Percentiles rank a stretch among this genome's conserved stretches.
These are phyloP conservation scores for Limnephilus marmoratus DNA, from an alignment of 2,888 invertebrate species.

Conservation along the genomic window DNA sequence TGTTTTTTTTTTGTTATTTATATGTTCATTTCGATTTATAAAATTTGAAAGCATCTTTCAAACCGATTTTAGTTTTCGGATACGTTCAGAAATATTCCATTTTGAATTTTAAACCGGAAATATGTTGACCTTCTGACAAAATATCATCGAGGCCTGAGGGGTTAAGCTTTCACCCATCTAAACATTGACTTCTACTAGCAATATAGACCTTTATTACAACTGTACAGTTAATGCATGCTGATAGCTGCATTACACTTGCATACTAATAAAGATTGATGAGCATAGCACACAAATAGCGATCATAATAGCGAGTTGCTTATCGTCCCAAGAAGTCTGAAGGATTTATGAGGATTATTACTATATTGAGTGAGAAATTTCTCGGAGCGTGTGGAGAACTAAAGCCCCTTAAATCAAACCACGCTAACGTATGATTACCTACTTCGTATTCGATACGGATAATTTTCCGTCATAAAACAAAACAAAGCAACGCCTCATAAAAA, in stretches of 20 bases:
- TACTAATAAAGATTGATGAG: background rate
- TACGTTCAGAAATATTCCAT: too few species aligned
- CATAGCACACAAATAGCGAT: background rate
- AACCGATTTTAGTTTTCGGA: too few species aligned
- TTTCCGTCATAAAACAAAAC: background rate
- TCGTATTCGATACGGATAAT: conserved; percentile 24
- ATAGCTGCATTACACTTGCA: background rate
- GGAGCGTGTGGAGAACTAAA: background rate
- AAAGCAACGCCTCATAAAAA: background rate
- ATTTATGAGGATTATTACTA: background rate
- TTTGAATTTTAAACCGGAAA: too few species aligned
- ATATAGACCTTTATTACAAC: background rate
- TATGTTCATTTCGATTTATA: too few species aligned
- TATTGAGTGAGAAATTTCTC: background rate
- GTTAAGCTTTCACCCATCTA: too few species aligned
- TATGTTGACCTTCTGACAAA: too few species aligned
- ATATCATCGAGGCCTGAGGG: too few species aligned
- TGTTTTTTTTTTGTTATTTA: too few species aligned
- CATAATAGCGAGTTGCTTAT: background rate
- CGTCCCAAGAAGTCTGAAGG: background rate
- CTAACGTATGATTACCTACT: conserved; percentile 20
- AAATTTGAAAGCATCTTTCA: too few species aligned
- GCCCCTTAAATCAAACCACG: conserved; percentile 24
- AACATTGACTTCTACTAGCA: background rate
- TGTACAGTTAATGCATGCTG: background rate